Evolutionary conservation across 2,113 vertebrate genomes (phyloP), one percentile per base, ranked within the genome.

Genomic region (Rhinogobius similis): DNA sequence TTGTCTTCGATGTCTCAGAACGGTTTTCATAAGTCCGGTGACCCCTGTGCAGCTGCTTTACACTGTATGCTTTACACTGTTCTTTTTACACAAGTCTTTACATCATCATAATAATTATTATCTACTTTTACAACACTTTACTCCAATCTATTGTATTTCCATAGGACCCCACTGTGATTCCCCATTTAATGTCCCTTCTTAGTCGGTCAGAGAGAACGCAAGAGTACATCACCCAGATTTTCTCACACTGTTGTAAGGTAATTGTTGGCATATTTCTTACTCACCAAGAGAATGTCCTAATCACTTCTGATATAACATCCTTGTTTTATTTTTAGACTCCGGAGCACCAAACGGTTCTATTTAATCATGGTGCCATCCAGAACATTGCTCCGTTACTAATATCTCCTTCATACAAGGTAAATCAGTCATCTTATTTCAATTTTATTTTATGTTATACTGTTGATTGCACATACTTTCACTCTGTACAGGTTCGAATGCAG

Each of bases 191-290:
- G 97, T 95, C 94, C 3, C 93, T 99, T 79, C 93, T 99, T 76
- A 95, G 96, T 90, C 95, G 92, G 90, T 98, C 96, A 68, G 94
- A 93, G 84, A 95, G 94, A 72, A 98, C 96, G 20, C 96, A 99
- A 87, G 98, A 99, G 83, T 99, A 98, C 91, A 97, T 97, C 90
- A 99, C 97, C 71, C 97, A 99, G 94, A 98, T 99, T 92, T 98
- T 99, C 94, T 97, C 97, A 68, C 96, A 99, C 89, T 99, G 98
- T 92, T 99, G 98, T 95, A 98, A 99, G 95, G 98, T 99, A 95
- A 94, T 94, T 82, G 67, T 52, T 77, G 65, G 64, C 73, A 72
- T 71, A 71, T 64, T 55, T 41, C 43, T 58, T 59, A 39, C 68
- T 78, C 73, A 44, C 53, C 27, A 52, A 72, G 68, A 70, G 20